Evolutionary conservation across 2,113 vertebrate species (phyloP), one percentile per base, ranked within the genome.

Genomic region (Amazona guildingii): DNA sequence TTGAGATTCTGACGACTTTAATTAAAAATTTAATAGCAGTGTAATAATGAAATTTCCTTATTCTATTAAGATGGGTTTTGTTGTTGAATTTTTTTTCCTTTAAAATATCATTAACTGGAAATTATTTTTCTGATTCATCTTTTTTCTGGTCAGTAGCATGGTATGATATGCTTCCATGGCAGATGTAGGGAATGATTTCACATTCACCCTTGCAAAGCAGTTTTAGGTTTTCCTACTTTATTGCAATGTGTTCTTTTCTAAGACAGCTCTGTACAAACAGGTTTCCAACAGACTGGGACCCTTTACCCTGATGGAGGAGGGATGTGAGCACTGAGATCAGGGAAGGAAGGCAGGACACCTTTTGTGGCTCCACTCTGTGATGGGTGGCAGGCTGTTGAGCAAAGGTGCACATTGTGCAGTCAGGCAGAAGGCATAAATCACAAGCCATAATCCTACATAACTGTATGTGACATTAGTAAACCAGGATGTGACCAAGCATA

Each of bases 241-340:
- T 57, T 52, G 33, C 33, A 49, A 7, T 1, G 2, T 41, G 76
- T 85, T 61, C 4, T 25, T 16, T 52, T 61, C 72, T 76, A 82
- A 83, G 35, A 37, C 6, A 55, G 3, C 9, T 63, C n/a, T 5
- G 14, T 48, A 27, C 23, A 64, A 49, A n/a, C 10, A 43, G 6
- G 4, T 64, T 72, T 80, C 29, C 28, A 44, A 25, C 28, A 83
- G 31, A 46, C 5, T 29, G 18, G 16, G 23, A 55, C 11, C 5
- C 7, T 86, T 83, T 55, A 3, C 17, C 4, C 15, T 66, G 28
- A 2, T 27, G 31, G 31, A 68, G n/a, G 35, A 83, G 35, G 31
- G 17, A 49, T 55, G 41, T 63, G 61, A 63, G 31, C 16, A 6
- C 8, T 0, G 0, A 13, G 18, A 6, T 2, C 0, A 1, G 19